These are phyloP conservation scores for Ethmia dodecea DNA, from an alignment of 2,888 invertebrate genomes.

Conservation along the genomic window DNA sequence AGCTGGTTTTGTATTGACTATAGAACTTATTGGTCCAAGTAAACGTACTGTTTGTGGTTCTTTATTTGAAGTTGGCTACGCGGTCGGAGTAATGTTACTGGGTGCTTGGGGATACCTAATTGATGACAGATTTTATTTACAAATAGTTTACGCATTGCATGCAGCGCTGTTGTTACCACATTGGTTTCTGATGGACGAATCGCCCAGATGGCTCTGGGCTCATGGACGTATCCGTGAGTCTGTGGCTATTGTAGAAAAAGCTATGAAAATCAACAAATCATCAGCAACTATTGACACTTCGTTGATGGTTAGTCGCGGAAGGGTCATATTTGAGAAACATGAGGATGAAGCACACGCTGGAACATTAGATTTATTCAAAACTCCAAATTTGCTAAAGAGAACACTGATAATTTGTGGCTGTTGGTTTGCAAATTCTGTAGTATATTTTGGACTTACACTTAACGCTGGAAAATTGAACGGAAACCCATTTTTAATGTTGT, in stretches of 20 bases:
- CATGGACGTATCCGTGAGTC: constrained; percentile 88
- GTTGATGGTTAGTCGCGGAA: constrained; percentile 79
- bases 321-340: constrained; percentile 64
- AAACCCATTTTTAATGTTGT: constrained; percentile 88
- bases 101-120: constrained; percentile 90
- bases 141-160: constrained; percentile 87
- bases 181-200: constrained; percentile 92
- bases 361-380: constrained; percentile 85
- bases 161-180: constrained; percentile 85
- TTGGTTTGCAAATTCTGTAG: constrained; percentile 93
- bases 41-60: constrained; percentile 90
- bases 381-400: constrained; percentile 86
- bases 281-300: constrained; percentile 80
- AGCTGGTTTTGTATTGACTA: constrained; percentile 82
- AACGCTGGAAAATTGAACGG: constrained; percentile 87
- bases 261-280: constrained; percentile 82
- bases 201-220: constrained; percentile 92
- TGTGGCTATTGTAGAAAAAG: constrained; percentile 84
- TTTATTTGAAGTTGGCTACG: constrained; percentile 88
- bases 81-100: constrained; percentile 88
- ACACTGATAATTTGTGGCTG: constrained; percentile 88
- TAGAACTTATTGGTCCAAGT: constrained; percentile 89
- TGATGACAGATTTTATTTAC: constrained; percentile 84
- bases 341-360: constrained; percentile 74
- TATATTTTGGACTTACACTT: constrained; percentile 90